phyloP scores from a whole-genome alignment of 2,888 invertebrate genomes.

The Ethmia dodecea region DNA sequence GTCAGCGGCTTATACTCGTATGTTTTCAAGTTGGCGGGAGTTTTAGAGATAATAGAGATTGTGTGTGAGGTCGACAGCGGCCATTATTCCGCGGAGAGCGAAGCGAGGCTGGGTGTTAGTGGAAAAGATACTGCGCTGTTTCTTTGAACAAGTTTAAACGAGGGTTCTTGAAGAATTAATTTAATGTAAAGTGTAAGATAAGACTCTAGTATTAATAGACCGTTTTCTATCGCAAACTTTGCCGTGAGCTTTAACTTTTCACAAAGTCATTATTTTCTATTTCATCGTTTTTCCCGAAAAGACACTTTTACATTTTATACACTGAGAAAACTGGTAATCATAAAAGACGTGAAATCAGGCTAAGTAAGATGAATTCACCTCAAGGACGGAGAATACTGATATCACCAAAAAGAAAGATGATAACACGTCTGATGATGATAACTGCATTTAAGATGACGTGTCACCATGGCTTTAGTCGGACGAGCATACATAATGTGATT shows the following conservation, averaged over 20 bases:
- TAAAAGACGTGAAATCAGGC: too few relatives aligned
- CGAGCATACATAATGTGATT: too few relatives aligned
- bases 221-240: conserved; percentile 2
- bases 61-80: conserved; percentile 25
- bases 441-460: too few relatives aligned
- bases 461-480: too few relatives aligned
- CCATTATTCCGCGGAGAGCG: conserved; percentile 22
- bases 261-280: too few relatives aligned
- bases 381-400: too few relatives aligned
- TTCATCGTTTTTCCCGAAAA: too few relatives aligned
- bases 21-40: conserved; percentile 37
- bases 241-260: conserved; percentile 3
- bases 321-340: too few relatives aligned
- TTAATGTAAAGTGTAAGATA: conserved; percentile 12
- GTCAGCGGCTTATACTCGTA: conserved; percentile 28
- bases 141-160: conserved; percentile 17
- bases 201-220: conserved; percentile 6
- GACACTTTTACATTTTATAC: too few relatives aligned
- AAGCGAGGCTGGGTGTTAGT: conserved; percentile 19
- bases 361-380: too few relatives aligned
- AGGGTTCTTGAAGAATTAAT: conserved; percentile 14
- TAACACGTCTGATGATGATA: too few relatives aligned
- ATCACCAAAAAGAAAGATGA: too few relatives aligned
- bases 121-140: conserved; percentile 14
- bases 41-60: conserved; percentile 41